Evolutionary conservation across 1,140 invertebrate species (phyloP).

Genomic region (Aplysia californica): DNA sequence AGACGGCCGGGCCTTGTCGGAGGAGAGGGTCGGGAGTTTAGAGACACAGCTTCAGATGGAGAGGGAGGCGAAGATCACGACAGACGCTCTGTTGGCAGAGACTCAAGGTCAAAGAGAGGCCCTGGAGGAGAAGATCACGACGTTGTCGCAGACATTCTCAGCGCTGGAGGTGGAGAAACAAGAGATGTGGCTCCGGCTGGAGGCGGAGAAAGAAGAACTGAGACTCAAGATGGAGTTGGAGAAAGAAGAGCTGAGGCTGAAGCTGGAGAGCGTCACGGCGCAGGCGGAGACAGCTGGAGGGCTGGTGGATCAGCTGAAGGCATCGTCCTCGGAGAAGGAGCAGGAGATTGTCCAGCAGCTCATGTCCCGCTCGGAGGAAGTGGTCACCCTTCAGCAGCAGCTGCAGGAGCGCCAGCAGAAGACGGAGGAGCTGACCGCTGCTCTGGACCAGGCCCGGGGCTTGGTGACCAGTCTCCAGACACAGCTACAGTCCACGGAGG

Average conservation of each 20-base stretch:
- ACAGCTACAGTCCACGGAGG: neutral
- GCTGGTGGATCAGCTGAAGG: constrained; percentile 5
- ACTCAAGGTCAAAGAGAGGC: constrained; percentile 1
- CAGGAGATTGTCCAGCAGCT: constrained; percentile 11
- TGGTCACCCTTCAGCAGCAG: neutral
- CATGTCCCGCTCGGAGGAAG: neutral
- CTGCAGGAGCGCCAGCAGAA: neutral
- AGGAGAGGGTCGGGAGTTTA: neutral
- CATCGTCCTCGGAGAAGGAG: constrained; percentile 17
- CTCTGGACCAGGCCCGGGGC: neutral
- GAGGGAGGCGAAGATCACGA: neutral
- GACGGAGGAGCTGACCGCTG: neutral
- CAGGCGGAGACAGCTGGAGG: neutral
- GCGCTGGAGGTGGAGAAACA: too few relatives aligned
- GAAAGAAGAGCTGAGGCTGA: neutral
- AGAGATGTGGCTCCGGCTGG: too few relatives aligned
- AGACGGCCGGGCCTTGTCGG: neutral
- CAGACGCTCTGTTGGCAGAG: neutral
- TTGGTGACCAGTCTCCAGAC: constrained; percentile 2
- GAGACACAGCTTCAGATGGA: neutral
- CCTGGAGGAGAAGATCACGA: neutral
- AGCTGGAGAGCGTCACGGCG: neutral
- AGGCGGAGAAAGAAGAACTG: neutral
- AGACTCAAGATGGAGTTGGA: neutral
- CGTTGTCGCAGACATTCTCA: too few relatives aligned